These are phyloP conservation scores for Etheostoma cragini DNA, from an alignment of 2,113 vertebrate species.

Conservation along the genomic window DNA sequence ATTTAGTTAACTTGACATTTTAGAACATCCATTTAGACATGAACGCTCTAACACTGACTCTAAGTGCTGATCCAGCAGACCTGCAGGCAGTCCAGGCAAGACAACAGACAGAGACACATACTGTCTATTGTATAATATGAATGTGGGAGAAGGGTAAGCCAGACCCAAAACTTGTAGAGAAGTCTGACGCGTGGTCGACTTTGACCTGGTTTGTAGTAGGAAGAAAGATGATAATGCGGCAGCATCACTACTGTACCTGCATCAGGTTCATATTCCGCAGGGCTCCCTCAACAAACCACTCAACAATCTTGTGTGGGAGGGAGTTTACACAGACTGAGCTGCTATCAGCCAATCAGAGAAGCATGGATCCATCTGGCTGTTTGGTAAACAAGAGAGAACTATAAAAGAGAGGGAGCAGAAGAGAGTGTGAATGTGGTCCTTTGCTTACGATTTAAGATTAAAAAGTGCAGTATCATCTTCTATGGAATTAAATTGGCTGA, in stretches of 20 bases:
- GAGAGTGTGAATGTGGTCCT: slow-evolving; percentile 42
- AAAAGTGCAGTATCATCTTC: slow-evolving; percentile 69
- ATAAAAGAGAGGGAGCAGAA: slow-evolving; percentile 22
- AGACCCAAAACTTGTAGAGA: slow-evolving; percentile 22
- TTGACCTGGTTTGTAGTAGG: slow-evolving; percentile 76
- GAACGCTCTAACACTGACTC: slow-evolving; percentile 35
- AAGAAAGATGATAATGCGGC: slow-evolving; percentile 54
- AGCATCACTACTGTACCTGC: slow-evolving; percentile 47
- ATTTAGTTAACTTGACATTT: slow-evolving; percentile 51
- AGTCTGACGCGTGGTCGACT: slow-evolving; percentile 64
- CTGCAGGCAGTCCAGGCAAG: not conserved
- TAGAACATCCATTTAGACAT: slow-evolving; percentile 55
- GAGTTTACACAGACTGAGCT: slow-evolving; percentile 38
- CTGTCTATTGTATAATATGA: slow-evolving; percentile 6
- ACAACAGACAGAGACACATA: slow-evolving; percentile 26
- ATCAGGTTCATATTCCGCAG: slow-evolving; percentile 59
- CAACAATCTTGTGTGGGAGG: slow-evolving; percentile 31
- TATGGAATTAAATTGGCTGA: slow-evolving; percentile 49
- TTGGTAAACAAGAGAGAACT: slow-evolving; percentile 35
- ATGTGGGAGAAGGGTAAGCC: slow-evolving; percentile 21
- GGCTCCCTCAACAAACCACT: slow-evolving; percentile 48
- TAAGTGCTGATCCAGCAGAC: slow-evolving; percentile 48
- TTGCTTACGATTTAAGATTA: slow-evolving; percentile 59
- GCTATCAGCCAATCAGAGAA: slow-evolving; percentile 61
- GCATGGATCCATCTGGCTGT: slow-evolving; percentile 44